Conservation (phyloP, 1,140 invertebrate species). For the Cheumatopsyche charites region DNA sequence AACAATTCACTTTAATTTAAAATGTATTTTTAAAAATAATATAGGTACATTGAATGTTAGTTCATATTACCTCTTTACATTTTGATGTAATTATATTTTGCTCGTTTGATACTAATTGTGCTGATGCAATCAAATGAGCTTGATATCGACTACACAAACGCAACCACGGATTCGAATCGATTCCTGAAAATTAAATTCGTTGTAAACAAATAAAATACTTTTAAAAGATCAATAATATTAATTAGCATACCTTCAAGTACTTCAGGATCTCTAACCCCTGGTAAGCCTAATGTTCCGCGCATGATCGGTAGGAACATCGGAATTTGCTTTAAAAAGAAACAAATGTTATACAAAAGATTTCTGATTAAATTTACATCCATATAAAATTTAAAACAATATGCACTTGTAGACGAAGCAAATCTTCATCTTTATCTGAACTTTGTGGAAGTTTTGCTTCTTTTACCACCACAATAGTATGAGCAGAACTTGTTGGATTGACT, state of each 20-base stretch:
- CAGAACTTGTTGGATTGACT: slow-evolving; percentile 33
- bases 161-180: slow-evolving; percentile 68
- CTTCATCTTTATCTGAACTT: slow-evolving; percentile 77
- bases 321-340: slow-evolving; percentile 76
- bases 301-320: slow-evolving; percentile 94
- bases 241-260: slow-evolving; percentile 73
- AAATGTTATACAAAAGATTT: slow-evolving; percentile 32
- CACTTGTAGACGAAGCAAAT: slow-evolving; percentile 77
- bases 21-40: background rate
- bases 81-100: slow-evolving; percentile 73
- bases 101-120: slow-evolving; percentile 73
- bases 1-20: background rate
- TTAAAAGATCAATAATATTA: slow-evolving; percentile 7
- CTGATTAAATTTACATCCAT: background rate
- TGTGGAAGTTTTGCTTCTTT: slow-evolving; percentile 69
- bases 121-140: slow-evolving; percentile 74
- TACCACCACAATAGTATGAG: slow-evolving; percentile 84
- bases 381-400: slow-evolving; percentile 38
- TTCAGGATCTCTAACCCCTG: slow-evolving; percentile 85
- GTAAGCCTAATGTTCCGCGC: slow-evolving; percentile 83
- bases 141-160: slow-evolving; percentile 74
- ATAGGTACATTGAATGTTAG: background rate
- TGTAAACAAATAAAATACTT: background rate
- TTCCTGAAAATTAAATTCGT: slow-evolving; percentile 48
- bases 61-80: slow-evolving; percentile 72